These are phyloP conservation scores for Chinchilla lanigera DNA, from an alignment of 2,113 vertebrate genomes.

Conservation along the genomic window DNA sequence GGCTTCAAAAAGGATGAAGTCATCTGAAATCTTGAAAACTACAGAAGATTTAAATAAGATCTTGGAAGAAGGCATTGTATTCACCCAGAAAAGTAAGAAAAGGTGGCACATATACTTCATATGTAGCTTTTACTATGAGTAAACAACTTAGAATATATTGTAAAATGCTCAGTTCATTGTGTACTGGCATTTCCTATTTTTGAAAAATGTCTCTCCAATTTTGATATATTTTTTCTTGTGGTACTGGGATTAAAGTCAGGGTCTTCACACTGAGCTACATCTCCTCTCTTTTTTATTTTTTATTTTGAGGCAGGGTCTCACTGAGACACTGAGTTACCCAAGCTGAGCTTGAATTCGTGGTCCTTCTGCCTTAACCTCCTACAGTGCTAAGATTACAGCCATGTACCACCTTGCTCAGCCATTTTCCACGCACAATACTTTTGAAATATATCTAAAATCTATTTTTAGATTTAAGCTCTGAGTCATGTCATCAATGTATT, in stretches of 20 bases:
- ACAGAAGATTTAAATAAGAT: not conserved
- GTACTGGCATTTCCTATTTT: not conserved
- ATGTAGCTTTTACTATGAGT: not conserved
- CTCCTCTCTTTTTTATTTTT: not conserved
- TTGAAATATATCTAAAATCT: not conserved
- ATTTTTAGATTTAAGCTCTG: constrained; percentile 29
- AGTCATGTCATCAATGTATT: constrained; percentile 39
- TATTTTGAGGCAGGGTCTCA: not conserved
- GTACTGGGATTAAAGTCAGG: not conserved
- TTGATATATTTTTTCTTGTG: not conserved
- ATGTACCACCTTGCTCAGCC: not conserved
- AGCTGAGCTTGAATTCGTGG: not conserved
- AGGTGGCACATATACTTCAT: not conserved
- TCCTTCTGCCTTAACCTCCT: not conserved
- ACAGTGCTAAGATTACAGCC: not conserved
- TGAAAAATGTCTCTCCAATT: not conserved
- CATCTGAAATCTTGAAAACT: not conserved
- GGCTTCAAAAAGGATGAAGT: not conserved
- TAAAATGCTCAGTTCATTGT: not conserved
- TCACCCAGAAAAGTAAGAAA: not conserved
- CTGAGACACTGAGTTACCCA: not conserved
- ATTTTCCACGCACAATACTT: not conserved
- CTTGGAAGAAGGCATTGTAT: not conserved
- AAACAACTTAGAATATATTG: not conserved
- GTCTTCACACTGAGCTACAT: not conserved